Percentiles rank a stretch among this genome's conserved stretches.
Evolutionary conservation across 2,797 vertebrate species (phyloP).

Genomic region (Euphonia xanthogaster): DNA sequence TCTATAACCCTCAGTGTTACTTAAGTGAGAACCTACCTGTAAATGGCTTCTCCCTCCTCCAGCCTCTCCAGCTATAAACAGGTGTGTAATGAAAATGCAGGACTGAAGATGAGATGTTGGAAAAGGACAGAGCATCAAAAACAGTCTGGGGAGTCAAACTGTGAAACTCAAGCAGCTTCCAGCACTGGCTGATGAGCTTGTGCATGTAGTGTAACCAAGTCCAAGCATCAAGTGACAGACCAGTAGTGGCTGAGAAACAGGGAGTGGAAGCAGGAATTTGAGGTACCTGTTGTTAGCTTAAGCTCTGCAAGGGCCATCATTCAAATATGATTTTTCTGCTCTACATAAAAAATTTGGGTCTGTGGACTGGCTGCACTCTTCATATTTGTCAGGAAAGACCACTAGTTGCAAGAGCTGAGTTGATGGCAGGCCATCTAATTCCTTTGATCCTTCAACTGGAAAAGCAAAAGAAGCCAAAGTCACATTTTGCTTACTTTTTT

Average conservation of each 20-base stretch:
- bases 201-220: fast-evolving
- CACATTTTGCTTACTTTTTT: background rate
- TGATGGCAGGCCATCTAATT: background rate
- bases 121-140: background rate
- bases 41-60: background rate
- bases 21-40: background rate
- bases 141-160: background rate
- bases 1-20: background rate
- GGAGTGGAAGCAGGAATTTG: background rate
- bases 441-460: background rate
- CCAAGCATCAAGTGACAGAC: background rate
- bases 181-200: background rate
- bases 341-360: background rate
- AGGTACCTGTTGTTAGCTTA: background rate
- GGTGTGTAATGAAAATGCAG: background rate
- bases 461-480: background rate
- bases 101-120: background rate
- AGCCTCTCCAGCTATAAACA: background rate
- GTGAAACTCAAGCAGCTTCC: background rate
- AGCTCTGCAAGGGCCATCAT: background rate
- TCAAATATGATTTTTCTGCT: background rate
- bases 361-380: background rate
- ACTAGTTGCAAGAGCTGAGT: background rate
- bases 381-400: background rate
- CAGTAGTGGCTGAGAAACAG: background rate